Base-by-base conservation (phyloP, 2,888 invertebrate genomes). In the Andrena haemorrhoa region DNA sequence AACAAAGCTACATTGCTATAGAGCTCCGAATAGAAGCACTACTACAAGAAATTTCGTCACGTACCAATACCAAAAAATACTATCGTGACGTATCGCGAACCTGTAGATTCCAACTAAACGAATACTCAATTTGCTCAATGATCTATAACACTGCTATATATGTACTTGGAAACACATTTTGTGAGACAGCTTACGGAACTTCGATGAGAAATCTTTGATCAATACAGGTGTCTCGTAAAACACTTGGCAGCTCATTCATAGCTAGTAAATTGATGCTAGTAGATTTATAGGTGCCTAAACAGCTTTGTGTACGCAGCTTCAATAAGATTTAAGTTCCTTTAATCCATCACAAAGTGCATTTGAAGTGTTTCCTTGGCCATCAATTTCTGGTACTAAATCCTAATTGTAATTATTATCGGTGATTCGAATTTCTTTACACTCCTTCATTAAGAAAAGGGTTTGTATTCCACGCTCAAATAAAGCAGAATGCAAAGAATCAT, bases 281-380 rank as follows among this genome's bases (percentile, higher is more conserved):
- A 75, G 72, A 87, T 86, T 87, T 79, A 85, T 85, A 83, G 85
- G 33, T 66, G 33, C 75, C 64, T 83, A 79, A 85, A 87, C 33
- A 66, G 61, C 80, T 71, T 63, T 70, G 31, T 41, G 75, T 63
- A 60, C 65, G 33, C 56, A 75, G 69, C 78, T 65, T 78, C 20
- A 35, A 41, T 31, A 20, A 61, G 49, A 23, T 31, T 56, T 72
- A 70, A 72, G 71, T 41, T 58, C 31, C n/a, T 20, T 47, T 31
- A 31, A 68, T 78, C 73, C 68, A 86, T 76, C 61, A 78, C 80
- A 61, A 75, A 70, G 51, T 35, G 49, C 61, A 16, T 71, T 58
- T 61, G 41, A 71, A 29, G 63, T 31, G 58, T 65, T 6, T 41
- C 20, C 33, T 20, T 66, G 47, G 63, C 53, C 60, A 47, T 63